These are phyloP conservation scores for Saguinus imperator DNA, from an alignment of 2,113 vertebrate species.

Conservation along the genomic window DNA sequence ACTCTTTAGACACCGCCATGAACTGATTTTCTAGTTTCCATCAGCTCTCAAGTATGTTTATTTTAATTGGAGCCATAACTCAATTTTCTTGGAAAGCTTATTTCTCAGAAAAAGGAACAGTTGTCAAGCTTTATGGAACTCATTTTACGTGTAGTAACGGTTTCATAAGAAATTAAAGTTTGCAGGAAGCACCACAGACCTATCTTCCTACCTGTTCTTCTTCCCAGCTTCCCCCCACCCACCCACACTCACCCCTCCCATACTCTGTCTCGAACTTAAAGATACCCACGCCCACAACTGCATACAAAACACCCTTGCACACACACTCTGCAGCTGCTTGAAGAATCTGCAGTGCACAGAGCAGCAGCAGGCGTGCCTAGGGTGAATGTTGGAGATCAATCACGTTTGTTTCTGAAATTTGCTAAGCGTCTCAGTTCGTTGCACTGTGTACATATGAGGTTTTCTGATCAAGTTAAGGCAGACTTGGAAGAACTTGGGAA, in stretches of 20 bases:
- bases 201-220: background rate
- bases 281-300: background rate
- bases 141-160: background rate
- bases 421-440: background rate
- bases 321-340: background rate
- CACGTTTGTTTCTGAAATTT: background rate
- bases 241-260: background rate
- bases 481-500: background rate
- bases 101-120: constrained; percentile 43
- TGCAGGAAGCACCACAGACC: constrained; percentile 38
- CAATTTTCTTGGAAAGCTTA: background rate
- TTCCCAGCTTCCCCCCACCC: background rate
- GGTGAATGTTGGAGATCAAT: background rate
- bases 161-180: constrained; percentile 58
- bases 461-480: constrained; percentile 25
- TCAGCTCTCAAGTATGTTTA: constrained; percentile 26
- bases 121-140: background rate
- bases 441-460: background rate
- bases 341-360: background rate
- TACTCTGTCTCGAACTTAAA: background rate
- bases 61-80: constrained; percentile 10
- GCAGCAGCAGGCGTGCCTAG: background rate
- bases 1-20: background rate
- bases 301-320: background rate
- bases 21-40: background rate